Base-by-base conservation (phyloP, 2,888 invertebrate species). In the Heliconius cydno region DNA sequence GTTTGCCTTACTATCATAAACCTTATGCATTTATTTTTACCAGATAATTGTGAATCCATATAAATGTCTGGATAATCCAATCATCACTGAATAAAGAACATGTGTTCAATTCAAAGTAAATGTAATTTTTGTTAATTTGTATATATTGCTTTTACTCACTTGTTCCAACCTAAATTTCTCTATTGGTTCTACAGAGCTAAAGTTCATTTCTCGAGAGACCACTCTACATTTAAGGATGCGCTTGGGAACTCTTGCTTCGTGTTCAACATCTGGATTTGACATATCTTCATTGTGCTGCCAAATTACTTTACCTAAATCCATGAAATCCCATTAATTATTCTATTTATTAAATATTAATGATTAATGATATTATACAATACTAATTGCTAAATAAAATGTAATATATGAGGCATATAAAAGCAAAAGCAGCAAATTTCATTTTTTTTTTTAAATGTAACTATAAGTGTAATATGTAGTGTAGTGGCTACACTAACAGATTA, bases 221-320 rank as follows among this genome's bases (percentile, higher is more conserved):
- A 98, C 98, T 84, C 98, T 96, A 91, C 99, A 98, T 92, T 99
- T 98, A 63, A 99, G 95, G 86, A 99, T 99, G 88, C 97, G 97
- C 89, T 99, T 99, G 0, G 99, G 99, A 63, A 99, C 99, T 82
- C 98, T 96, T 92, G 99, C 99, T 95, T 98, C 98, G 91, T 99
- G 99, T 91, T 99, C 99, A 41, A 97, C 95, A 77, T 98, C 97
- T 7, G 99, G 97, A 70, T 96, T 96, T 13, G 99, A 98, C 96
- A 99, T 96, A 91, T 99, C 99, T 90, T 99, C 99, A 89, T 97
- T 98, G 84, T 98, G 98, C 91, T 99, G 99, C 99, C 99, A 99
- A 52, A 99, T 96, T 81, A 99, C 96, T 91, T 98, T 98, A 25
- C 99, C 99, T 95, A 85, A 88, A 88, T 9, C 57, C 57, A 75